Percentiles rank a stretch among this genome's conserved stretches.
Conservation (phyloP, 2,113 vertebrate species). For the Odocoileus virginianus region DNA sequence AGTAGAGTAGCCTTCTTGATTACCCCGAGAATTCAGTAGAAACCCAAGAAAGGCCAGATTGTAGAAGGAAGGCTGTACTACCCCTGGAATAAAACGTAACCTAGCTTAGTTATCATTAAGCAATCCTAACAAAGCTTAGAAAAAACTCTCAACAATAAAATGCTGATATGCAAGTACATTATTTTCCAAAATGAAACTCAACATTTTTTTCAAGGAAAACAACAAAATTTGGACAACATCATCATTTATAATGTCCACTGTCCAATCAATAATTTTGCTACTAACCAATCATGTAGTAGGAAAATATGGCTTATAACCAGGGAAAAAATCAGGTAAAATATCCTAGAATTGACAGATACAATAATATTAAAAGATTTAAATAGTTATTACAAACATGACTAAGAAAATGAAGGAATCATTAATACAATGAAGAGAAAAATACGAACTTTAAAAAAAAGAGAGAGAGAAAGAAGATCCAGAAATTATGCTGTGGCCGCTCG, state of each 20-base stretch:
- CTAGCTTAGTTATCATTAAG: background rate
- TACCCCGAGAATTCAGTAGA: background rate
- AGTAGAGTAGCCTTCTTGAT: background rate
- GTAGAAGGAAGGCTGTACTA: background rate
- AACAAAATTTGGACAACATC: background rate
- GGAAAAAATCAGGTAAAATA: background rate
- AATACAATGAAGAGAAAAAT: background rate
- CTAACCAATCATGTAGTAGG: background rate
- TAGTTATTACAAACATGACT: background rate
- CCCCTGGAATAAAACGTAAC: constrained; percentile 11
- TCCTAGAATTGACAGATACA: background rate
- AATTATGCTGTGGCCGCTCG: background rate
- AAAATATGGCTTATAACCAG: background rate
- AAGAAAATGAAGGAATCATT: background rate
- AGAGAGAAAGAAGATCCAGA: background rate
- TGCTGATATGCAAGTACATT: background rate
- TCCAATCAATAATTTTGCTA: background rate
- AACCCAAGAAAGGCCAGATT: background rate
- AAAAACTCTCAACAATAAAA: background rate
- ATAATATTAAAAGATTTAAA: background rate
- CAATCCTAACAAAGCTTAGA: background rate
- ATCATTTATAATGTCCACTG: background rate
- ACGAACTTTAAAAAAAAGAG: background rate
- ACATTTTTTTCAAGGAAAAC: background rate
- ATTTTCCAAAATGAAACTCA: background rate